phyloP scores from a whole-genome alignment of 2,888 invertebrate species.

The Drosophila paramelanica region DNA sequence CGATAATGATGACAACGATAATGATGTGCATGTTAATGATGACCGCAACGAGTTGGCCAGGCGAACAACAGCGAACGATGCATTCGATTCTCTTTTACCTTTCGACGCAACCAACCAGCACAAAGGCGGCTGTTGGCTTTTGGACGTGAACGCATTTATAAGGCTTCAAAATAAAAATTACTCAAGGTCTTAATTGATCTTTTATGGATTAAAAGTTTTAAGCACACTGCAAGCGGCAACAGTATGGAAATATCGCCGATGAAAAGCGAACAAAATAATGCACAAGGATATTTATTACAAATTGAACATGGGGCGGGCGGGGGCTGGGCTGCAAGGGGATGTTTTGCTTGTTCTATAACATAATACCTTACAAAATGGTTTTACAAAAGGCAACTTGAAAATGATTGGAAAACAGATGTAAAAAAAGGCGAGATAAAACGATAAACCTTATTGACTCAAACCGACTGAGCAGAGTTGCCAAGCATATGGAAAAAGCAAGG shows the following conservation, averaged over 20 bases:
- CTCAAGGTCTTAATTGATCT: slow-evolving; percentile 57
- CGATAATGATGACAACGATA: slow-evolving; percentile 2
- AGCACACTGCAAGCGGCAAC: background rate
- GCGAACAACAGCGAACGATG: background rate
- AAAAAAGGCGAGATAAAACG: background rate
- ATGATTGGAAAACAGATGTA: background rate
- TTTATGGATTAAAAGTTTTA: slow-evolving; percentile 13
- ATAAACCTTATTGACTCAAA: background rate
- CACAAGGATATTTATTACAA: too few relatives aligned
- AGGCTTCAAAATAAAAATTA: slow-evolving; percentile 10
- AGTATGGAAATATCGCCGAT: background rate
- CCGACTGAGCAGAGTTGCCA: too few relatives aligned
- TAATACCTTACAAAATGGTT: background rate
- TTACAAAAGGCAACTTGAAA: too few relatives aligned
- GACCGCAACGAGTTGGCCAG: background rate
- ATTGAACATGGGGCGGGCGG: too few relatives aligned
- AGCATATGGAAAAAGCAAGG: too few relatives aligned
- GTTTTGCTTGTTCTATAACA: background rate
- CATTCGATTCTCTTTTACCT: background rate
- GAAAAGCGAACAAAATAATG: background rate
- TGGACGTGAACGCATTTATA: background rate
- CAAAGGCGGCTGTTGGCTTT: background rate
- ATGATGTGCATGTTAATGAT: background rate
- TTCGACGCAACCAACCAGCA: background rate
- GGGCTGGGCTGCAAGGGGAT: too few relatives aligned